Conservation (phyloP, 2,797 vertebrate genomes). For the Galagoides demidoff region DNA sequence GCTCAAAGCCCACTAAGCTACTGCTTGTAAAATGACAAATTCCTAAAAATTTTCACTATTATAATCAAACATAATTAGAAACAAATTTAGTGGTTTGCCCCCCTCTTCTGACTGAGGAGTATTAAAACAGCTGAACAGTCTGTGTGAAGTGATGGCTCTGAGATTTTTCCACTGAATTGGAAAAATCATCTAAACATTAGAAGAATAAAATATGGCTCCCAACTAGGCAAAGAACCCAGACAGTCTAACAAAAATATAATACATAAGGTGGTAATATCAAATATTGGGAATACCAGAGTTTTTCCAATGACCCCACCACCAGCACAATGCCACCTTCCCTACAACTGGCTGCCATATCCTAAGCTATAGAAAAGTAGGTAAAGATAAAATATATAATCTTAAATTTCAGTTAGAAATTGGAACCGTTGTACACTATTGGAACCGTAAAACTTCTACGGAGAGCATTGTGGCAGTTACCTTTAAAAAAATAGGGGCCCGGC, state of each 20-base stretch:
- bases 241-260: not conserved
- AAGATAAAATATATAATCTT: not conserved
- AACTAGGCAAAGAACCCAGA: not conserved
- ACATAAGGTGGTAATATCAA: not conserved
- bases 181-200: not conserved
- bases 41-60: constrained; percentile 3
- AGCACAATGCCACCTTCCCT: not conserved
- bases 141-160: not conserved
- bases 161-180: not conserved
- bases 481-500: not conserved
- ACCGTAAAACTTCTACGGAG: not conserved
- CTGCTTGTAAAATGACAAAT: constrained; percentile 16
- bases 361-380: not conserved
- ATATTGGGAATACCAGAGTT: not conserved
- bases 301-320: not conserved
- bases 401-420: not conserved
- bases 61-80: not conserved
- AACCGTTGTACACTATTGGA: not conserved
- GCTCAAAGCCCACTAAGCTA: not conserved
- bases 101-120: not conserved
- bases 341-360: not conserved
- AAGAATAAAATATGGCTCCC: not conserved
- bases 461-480: not conserved
- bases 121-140: not conserved
- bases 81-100: not conserved